A percentile compares a stretch with the other conserved stretches of the same genome.
phyloP scores from a whole-genome alignment of 1,140 invertebrate genomes.

The Magallana gigas region DNA sequence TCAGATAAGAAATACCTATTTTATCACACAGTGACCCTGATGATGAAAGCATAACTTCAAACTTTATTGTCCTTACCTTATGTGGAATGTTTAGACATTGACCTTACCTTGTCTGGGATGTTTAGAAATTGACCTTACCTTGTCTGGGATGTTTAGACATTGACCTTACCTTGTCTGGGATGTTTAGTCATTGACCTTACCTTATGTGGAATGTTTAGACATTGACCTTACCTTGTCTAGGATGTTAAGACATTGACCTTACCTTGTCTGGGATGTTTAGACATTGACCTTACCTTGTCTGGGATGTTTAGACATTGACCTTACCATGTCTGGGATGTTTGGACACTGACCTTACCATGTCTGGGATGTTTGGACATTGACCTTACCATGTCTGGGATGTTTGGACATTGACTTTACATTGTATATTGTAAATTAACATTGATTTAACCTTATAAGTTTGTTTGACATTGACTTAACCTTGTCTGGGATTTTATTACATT shows the following conservation, averaged over 20 bases:
- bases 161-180: neutral
- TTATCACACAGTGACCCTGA: too few relatives aligned
- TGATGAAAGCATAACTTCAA: too few relatives aligned
- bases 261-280: neutral
- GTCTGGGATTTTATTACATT: neutral
- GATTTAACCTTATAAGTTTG: neutral
- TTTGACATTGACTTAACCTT: neutral
- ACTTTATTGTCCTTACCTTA: too few relatives aligned
- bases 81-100: too few relatives aligned
- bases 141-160: neutral
- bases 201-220: neutral
- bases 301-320: neutral
- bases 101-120: too few relatives aligned
- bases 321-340: neutral
- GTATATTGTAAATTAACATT: neutral
- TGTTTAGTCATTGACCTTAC: neutral
- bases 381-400: neutral
- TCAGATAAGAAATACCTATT: too few relatives aligned
- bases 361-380: neutral
- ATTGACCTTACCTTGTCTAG: neutral
- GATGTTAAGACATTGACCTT: neutral
- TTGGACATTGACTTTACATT: neutral
- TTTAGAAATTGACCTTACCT: neutral
- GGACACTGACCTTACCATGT: neutral
- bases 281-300: neutral